Evolutionary conservation across 2,888 invertebrate species (phyloP).

Genomic region (Cistogaster globosa): DNA sequence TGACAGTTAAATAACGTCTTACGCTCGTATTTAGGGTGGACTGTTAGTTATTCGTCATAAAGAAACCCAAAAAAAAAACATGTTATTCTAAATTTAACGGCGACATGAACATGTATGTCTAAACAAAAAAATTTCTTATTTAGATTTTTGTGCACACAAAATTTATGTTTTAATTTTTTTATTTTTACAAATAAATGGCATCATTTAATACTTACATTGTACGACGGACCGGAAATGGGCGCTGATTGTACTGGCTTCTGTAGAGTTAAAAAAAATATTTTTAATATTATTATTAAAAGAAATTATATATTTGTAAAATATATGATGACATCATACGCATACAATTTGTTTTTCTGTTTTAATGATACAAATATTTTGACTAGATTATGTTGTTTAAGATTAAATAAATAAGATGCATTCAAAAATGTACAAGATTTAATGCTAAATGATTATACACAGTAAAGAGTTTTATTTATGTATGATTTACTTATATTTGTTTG

Average conservation of each 20-base stretch:
- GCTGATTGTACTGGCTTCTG: constrained; percentile 82
- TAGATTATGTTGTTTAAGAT: constrained; percentile 10
- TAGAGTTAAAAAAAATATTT: constrained; percentile 63
- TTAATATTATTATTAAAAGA: constrained; percentile 26
- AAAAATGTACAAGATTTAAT: constrained; percentile 8
- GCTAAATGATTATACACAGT: constrained; percentile 48
- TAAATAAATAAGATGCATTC: constrained; percentile 31
- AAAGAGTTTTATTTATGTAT: constrained; percentile 41
- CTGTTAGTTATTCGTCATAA: no score
- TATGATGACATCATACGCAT: constrained; percentile 28
- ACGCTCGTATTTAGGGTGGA: no score
- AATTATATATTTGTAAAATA: background rate
- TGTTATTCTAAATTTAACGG: no score
- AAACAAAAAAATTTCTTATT: no score
- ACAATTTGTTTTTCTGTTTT: constrained; percentile 21
- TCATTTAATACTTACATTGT: constrained; percentile 80
- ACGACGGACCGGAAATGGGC: constrained; percentile 82
- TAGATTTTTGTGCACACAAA: no score
- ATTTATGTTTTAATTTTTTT: no score
- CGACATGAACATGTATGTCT: no score
- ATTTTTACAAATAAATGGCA: background rate
- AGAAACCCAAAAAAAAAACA: no score
- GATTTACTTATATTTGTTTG: constrained; percentile 28
- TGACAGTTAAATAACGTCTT: no score
- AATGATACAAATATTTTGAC: constrained; percentile 33